These are phyloP conservation scores for Callocephalon fimbriatum DNA, from an alignment of 2,113 vertebrate genomes.

Conservation along the genomic window DNA sequence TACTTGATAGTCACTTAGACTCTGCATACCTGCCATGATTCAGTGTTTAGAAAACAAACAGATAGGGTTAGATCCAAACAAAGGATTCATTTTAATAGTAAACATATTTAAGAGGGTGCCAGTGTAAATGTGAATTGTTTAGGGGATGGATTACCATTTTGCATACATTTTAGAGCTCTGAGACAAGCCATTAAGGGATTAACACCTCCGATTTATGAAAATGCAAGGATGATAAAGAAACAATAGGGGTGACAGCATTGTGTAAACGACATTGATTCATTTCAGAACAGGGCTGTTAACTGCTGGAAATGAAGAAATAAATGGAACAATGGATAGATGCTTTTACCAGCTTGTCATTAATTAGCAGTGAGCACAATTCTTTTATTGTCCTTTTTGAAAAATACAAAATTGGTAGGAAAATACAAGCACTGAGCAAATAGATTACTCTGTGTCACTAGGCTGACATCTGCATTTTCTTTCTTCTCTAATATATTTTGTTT, in stretches of 20 bases:
- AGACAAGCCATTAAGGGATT: slow-evolving; percentile 88
- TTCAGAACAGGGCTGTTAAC: slow-evolving; percentile 83
- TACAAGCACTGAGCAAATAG: slow-evolving; percentile 80
- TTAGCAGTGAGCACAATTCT: slow-evolving; percentile 89
- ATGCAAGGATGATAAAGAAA: slow-evolving; percentile 91
- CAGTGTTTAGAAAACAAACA: slow-evolving; percentile 77
- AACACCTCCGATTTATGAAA: slow-evolving; percentile 96
- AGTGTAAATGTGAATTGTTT: slow-evolving; percentile 79
- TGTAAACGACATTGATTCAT: slow-evolving; percentile 90
- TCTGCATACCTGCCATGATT: slow-evolving; percentile 18
- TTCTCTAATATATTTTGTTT: slow-evolving; percentile 73
- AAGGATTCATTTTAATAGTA: slow-evolving; percentile 68
- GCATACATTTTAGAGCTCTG: slow-evolving; percentile 78
- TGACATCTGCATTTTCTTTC: slow-evolving; percentile 82
- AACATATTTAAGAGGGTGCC: slow-evolving; percentile 59
- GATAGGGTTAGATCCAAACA: slow-evolving; percentile 69
- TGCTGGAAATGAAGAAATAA: slow-evolving; percentile 87
- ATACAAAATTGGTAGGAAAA: slow-evolving; percentile 86
- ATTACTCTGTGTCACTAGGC: slow-evolving; percentile 79
- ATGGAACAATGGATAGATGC: slow-evolving; percentile 87
- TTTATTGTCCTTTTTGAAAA: slow-evolving; percentile 89
- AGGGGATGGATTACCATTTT: slow-evolving; percentile 77
- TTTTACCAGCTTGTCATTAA: slow-evolving; percentile 90
- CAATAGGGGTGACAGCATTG: slow-evolving; percentile 86
- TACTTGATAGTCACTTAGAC: slow-evolving; percentile 35